Conservation (phyloP, 2,888 invertebrate species). For the Cryptus armator region DNA sequence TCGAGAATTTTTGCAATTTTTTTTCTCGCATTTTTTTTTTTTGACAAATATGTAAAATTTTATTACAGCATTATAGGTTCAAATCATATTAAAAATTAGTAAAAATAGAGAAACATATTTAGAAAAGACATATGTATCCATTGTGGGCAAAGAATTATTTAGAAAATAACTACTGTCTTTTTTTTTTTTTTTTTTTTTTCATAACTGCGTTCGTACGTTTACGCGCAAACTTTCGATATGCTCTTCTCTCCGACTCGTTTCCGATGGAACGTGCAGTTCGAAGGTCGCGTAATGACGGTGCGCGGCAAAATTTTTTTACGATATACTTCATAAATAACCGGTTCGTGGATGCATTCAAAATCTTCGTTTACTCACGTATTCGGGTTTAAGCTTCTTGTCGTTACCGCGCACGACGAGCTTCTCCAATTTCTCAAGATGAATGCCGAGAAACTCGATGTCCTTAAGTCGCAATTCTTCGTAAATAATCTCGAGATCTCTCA, state of each 20-base stretch:
- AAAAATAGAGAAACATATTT: no score
- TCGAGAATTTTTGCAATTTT: no score
- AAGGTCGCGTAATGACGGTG: conserved; percentile 33
- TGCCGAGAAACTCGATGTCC: conserved; percentile 95
- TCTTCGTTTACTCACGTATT: conserved; percentile 91
- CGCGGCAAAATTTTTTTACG: conserved; percentile 23
- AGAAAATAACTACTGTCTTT: no score
- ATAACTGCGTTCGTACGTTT: no score
- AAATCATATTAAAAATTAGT: no score
- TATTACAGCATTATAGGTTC: no score
- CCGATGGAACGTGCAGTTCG: conserved; percentile 40
- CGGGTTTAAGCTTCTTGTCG: conserved; percentile 98
- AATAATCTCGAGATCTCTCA: conserved; percentile 98
- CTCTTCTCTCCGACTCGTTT: conserved; percentile 6
- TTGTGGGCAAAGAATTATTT: no score
- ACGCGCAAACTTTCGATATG: no score
- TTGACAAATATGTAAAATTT: no score
- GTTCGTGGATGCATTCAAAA: not conserved
- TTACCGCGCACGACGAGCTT: conserved; percentile 92
- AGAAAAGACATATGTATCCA: no score
- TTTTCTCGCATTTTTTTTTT: no score
- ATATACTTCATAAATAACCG: conserved; percentile 30
- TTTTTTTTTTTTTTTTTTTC: no score
- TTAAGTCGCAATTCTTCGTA: conserved; percentile 97
- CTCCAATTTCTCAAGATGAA: conserved; percentile 95